Evolutionary conservation across 1,140 invertebrate genomes (phyloP), one percentile per base, ranked within the genome.

Genomic region (Brevipalpus yothersi): DNA sequence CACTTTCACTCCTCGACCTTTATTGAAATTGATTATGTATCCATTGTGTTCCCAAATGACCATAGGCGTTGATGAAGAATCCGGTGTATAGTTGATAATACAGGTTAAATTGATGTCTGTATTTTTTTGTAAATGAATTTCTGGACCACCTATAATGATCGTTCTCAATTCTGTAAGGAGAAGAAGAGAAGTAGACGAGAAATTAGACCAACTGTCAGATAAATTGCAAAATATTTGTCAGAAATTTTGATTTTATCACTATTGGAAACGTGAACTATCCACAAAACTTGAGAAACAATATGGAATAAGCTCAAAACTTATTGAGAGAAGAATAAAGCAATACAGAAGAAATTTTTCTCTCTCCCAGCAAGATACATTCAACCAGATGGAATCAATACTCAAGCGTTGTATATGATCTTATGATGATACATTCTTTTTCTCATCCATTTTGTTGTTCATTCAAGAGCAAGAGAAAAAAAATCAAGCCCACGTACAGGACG

Each of bases 11-110:
- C 53, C 53, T 2, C 53, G 23, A n/a, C 40, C 40, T 15, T 11
- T 13, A 41, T 55, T 31, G n/a, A 39, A 55, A 72, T 86, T 88
- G 69, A 88, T 85, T 83, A 87, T 86, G 60, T 83, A 75, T 58
- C 75, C 75, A 65, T 81, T 77, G 71, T 89, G 86, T 71, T 86
- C 88, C 86, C 82, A 85, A 70, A 84, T 84, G 47, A 84, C 80
- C 71, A 78, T 84, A 17, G 78, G 73, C 2, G 82, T 82, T 55
- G 79, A 75, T 67, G 83, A 83, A 2, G 85, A 63, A 88, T 80
- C 53, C 78, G 77, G 67, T 85, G 89, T 56, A 81, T 80, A 58
- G n/a, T 47, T 45, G 10, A 58, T 58, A 17, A 58, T 15, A 58
- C 41, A 58, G 56, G 53, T 55, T 41, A 90, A 73, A 58, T 82